Percentiles rank a stretch among this genome's conserved stretches.
Evolutionary conservation across 1,140 invertebrate species (phyloP).

Genomic region (Bombus affinis): DNA sequence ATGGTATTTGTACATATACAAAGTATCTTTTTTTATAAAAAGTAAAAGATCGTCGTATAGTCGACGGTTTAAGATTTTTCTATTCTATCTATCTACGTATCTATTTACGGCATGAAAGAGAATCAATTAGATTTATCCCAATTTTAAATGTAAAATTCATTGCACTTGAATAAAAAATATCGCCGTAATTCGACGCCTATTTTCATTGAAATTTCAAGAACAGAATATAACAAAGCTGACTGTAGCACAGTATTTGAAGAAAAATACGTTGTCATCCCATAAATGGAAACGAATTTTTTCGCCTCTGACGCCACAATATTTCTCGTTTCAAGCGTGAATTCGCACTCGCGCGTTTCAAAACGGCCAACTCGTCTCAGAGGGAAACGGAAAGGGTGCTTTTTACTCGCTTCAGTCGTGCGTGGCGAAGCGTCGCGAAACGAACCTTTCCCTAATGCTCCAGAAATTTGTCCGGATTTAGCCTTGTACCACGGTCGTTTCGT

Average conservation of each 20-base stretch:
- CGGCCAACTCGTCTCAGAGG: neutral
- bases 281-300: conserved; percentile 13
- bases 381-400: neutral
- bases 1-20: no score
- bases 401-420: neutral
- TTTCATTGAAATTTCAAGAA: neutral
- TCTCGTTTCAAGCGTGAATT: conserved; percentile 9
- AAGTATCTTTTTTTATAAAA: no score
- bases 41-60: no score
- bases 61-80: neutral
- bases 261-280: neutral
- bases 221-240: neutral
- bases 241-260: neutral
- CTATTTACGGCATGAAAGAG: no score
- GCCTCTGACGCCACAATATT: neutral
- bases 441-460: no score
- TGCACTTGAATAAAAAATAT: neutral
- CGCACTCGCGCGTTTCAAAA: neutral
- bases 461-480: neutral
- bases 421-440: neutral
- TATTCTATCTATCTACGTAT: neutral
- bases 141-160: neutral
- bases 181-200: neutral
- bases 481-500: neutral
- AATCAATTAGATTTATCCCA: neutral